Conservation (phyloP, 2,797 vertebrate genomes). For the Myotis daubentonii region DNA sequence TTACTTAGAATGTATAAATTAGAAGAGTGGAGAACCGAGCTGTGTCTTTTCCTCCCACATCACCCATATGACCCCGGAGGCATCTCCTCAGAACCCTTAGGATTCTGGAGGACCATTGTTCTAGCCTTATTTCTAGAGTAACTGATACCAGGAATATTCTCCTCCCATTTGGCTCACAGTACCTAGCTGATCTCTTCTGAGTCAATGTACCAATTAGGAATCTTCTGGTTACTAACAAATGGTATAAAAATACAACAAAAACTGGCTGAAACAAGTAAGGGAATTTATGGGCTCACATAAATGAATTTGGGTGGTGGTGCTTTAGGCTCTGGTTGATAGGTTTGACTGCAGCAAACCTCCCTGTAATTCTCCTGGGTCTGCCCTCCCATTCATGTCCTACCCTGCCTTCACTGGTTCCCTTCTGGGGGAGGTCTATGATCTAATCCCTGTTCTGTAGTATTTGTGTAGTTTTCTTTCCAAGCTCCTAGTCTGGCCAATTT, state of each 20-base stretch:
- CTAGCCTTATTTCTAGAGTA: neutral
- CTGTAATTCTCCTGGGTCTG: neutral
- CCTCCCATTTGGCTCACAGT: neutral
- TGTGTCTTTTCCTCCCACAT: neutral
- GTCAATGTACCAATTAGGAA: neutral
- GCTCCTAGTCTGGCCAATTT: neutral
- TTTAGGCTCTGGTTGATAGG: neutral
- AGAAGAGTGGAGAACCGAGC: neutral
- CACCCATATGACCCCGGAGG: neutral
- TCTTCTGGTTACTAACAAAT: neutral
- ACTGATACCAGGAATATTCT: neutral
- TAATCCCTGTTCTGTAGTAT: neutral
- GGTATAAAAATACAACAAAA: conserved; percentile 40
- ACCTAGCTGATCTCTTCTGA: conserved; percentile 13
- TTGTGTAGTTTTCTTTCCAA: neutral
- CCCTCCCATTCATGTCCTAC: neutral
- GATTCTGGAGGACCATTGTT: neutral
- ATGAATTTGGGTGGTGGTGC: neutral
- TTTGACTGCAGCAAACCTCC: neutral
- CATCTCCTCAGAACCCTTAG: neutral
- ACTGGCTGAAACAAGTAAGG: neutral
- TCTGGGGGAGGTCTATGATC: neutral
- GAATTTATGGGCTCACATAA: conserved; percentile 1
- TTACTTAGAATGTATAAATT: neutral
- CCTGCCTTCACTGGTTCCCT: neutral